Conservation (phyloP, 2,797 vertebrate species). For the Astyanax mexicanus region DNA sequence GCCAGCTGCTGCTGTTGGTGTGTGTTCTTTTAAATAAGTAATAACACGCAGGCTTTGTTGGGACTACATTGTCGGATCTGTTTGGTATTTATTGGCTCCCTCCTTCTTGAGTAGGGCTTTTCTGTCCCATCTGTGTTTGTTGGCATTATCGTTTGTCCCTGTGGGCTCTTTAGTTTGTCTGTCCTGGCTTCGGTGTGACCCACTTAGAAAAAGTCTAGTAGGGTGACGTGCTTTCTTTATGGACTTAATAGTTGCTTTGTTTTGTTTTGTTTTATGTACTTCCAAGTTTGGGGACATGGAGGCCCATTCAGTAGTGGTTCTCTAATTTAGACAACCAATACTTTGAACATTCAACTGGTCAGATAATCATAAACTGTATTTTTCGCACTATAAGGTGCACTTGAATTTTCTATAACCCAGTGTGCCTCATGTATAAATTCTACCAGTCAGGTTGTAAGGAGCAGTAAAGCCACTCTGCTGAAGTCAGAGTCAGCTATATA, state of each 20-base stretch:
- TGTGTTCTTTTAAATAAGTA: constrained; percentile 38
- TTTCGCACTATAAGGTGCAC: no score
- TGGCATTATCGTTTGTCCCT: neutral
- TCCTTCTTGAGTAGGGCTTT: constrained; percentile 2
- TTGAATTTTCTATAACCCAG: no score
- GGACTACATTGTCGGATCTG: constrained; percentile 16
- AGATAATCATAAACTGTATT: neutral
- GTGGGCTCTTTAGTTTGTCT: neutral
- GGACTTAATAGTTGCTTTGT: neutral
- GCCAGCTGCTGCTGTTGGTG: constrained; percentile 72
- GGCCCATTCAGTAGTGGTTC: no score
- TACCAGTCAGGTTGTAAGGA: no score
- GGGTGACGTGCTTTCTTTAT: neutral
- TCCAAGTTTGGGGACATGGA: no score
- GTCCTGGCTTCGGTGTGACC: neutral
- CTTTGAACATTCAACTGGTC: neutral
- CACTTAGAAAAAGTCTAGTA: neutral
- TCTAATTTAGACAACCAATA: no score
- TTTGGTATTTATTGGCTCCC: neutral
- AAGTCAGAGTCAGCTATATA: no score
- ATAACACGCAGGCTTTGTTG: constrained; percentile 28
- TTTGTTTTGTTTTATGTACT: neutral
- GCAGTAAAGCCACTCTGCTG: no score
- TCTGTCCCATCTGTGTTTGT: constrained; percentile 1
- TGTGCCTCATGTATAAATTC: no score